Evolutionary conservation across 2,113 vertebrate species (phyloP).

Genomic region (Clarias batrachus): DNA sequence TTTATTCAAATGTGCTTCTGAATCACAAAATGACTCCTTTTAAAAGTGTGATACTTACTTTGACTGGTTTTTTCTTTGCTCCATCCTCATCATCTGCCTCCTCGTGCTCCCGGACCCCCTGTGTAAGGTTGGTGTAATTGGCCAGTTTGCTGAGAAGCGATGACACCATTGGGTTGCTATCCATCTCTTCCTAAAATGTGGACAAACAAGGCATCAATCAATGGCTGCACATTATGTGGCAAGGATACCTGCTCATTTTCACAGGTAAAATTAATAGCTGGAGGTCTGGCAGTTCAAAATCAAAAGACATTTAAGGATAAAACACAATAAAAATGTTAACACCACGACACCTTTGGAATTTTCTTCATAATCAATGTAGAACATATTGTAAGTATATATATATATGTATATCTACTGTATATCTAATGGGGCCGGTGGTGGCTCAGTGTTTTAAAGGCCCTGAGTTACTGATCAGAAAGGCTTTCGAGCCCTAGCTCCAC

Average conservation of each 20-base stretch:
- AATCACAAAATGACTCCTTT: background rate
- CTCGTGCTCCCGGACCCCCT: constrained; percentile 94
- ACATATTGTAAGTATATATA: too few species aligned
- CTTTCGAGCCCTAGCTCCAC: too few species aligned
- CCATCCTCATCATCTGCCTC: constrained; percentile 85
- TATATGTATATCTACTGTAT: too few species aligned
- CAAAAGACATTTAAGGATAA: constrained; percentile 18
- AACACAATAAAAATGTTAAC: background rate
- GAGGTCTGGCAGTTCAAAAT: constrained; percentile 49
- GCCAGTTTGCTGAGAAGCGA: constrained; percentile 93
- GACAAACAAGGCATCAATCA: background rate
- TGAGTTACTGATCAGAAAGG: too few species aligned
- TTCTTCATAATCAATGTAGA: too few species aligned
- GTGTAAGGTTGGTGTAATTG: constrained; percentile 94
- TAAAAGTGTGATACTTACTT: constrained; percentile 55
- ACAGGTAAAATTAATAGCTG: constrained; percentile 40
- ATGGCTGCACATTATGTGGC: background rate
- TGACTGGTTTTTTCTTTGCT: constrained; percentile 75
- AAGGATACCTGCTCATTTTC: background rate
- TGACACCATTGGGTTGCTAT: constrained; percentile 98
- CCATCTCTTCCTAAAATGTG: constrained; percentile 89
- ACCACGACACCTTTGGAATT: too few species aligned
- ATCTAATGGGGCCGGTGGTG: too few species aligned
- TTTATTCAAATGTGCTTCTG: background rate
- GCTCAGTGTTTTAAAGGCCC: too few species aligned